Evolutionary conservation across 1,140 invertebrate genomes (phyloP).

Genomic region (Leptinotarsa lineolata): DNA sequence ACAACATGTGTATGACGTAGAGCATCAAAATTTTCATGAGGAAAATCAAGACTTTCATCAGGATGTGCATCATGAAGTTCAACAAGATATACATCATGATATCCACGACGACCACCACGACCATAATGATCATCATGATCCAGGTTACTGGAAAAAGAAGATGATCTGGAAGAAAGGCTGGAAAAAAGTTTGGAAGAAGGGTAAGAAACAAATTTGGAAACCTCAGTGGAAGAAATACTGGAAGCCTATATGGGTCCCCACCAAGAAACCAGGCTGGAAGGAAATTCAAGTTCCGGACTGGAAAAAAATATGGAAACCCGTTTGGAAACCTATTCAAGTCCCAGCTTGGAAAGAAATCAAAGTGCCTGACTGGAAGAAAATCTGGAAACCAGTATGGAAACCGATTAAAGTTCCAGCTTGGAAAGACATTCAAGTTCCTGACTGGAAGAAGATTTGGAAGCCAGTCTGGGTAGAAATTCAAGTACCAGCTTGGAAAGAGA

Average conservation of each 20-base stretch:
- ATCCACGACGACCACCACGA: slow-evolving; percentile 49
- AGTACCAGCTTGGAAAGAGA: slow-evolving; percentile 65
- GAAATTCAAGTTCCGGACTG: slow-evolving; percentile 64
- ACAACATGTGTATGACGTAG: slow-evolving; percentile 34
- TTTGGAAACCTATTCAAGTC: slow-evolving; percentile 65
- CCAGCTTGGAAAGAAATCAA: slow-evolving; percentile 67
- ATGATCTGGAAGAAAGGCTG: slow-evolving; percentile 69
- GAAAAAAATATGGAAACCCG: slow-evolving; percentile 65
- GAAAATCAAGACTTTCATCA: slow-evolving; percentile 21
- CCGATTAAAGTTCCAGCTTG: slow-evolving; percentile 63
- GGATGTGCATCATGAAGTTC: slow-evolving; percentile 26
- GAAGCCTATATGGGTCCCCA: slow-evolving; percentile 65
- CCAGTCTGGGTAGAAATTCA: slow-evolving; percentile 64
- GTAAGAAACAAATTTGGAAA: slow-evolving; percentile 67
- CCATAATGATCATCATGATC: slow-evolving; percentile 56
- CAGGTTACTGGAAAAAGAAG: slow-evolving; percentile 67
- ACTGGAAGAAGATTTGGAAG: slow-evolving; percentile 67
- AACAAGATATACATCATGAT: slow-evolving; percentile 44
- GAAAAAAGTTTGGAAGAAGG: slow-evolving; percentile 62
- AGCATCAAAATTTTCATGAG: slow-evolving; percentile 23
- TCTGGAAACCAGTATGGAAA: slow-evolving; percentile 64
- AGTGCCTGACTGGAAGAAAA: slow-evolving; percentile 67
- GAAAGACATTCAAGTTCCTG: slow-evolving; percentile 68
- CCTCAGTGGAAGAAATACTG: slow-evolving; percentile 66
- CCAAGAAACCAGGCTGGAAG: slow-evolving; percentile 69